A percentile compares a stretch with the other conserved stretches of the same genome.
Evolutionary conservation across 2,888 invertebrate genomes (phyloP).

Genomic region (Diachrysia chrysitis): DNA sequence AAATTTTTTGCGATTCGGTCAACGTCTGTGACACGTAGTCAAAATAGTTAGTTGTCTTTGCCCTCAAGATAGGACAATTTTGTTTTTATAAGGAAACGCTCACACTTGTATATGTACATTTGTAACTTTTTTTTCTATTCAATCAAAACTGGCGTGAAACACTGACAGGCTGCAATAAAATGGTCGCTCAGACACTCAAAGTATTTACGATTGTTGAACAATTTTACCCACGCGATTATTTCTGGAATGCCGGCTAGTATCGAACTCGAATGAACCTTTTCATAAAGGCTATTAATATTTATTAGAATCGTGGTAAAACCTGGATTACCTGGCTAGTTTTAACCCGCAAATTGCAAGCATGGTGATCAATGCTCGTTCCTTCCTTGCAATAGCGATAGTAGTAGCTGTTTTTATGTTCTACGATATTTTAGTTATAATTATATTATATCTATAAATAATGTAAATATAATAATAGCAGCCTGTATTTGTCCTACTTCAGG

Average conservation of each 20-base stretch:
- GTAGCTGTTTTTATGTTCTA: background rate
- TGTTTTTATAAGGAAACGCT: no score
- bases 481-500: conserved; percentile 1
- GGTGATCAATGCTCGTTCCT: background rate
- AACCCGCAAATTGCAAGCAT: no score
- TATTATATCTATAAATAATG: background rate
- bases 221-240: conserved; percentile 3
- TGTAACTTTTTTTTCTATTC: background rate
- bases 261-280: background rate
- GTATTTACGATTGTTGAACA: background rate
- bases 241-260: conserved; percentile 4
- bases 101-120: no score
- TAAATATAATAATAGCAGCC: background rate
- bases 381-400: background rate
- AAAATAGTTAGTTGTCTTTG: no score
- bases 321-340: background rate
- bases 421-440: background rate
- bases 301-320: background rate
- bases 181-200: background rate
- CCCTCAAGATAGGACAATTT: no score
- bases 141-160: background rate
- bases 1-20: background rate
- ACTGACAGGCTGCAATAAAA: conserved; percentile 1
- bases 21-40: no score
- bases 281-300: background rate